phyloP scores from a whole-genome alignment of 2,797 vertebrate genomes.

The Caiman crocodilus region DNA sequence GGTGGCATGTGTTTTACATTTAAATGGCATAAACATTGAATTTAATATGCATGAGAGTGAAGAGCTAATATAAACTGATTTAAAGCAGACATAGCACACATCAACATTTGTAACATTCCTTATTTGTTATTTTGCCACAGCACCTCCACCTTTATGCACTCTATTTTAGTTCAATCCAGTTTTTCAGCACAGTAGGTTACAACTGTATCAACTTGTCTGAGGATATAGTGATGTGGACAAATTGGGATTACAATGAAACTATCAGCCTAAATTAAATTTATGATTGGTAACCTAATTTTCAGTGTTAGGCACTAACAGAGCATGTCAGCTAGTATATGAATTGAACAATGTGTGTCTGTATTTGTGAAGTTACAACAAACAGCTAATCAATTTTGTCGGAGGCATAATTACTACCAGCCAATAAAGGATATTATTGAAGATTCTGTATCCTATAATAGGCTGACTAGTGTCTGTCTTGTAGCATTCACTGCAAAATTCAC shows the following conservation, averaged over 20 bases:
- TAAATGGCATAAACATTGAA: constrained; percentile 22
- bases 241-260: background rate
- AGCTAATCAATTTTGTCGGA: constrained; percentile 13
- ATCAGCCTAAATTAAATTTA: background rate
- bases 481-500: background rate
- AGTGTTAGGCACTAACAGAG: background rate
- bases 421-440: background rate
- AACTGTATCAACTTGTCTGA: background rate
- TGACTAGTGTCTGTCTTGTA: background rate
- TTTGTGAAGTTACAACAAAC: constrained; percentile 2
- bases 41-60: constrained; percentile 41
- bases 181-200: constrained; percentile 3
- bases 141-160: background rate
- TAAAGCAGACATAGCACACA: constrained; percentile 36
- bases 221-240: background rate
- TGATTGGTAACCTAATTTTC: background rate
- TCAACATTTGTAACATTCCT: background rate
- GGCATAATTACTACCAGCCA: background rate
- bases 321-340: background rate
- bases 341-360: background rate
- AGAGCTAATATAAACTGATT: constrained; percentile 22
- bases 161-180: background rate
- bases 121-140: constrained; percentile 1
- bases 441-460: background rate
- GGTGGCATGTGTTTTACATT: constrained; percentile 30